Base-by-base conservation (phyloP, 2,113 vertebrate genomes). In the Setophaga petechia region DNA sequence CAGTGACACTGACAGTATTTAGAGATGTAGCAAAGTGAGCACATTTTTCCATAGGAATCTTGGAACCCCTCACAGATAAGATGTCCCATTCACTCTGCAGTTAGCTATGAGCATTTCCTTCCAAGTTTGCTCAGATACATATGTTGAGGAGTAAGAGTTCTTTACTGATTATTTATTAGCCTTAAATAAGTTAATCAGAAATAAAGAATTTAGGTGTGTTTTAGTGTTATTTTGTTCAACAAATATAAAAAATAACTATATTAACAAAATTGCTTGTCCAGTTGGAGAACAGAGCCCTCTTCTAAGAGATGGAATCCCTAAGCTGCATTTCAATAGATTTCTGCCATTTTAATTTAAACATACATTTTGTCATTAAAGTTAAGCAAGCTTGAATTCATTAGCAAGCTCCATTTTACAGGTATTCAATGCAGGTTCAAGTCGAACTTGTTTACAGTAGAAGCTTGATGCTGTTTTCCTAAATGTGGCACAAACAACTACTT, bases 381-480 rank as follows among this genome's bases (percentile, higher is more conserved):
- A 80, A 30, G 73, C 39, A 90, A 88, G 39, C 44, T 82, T 75
- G 75, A 92, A 90, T 86, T 89, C 52, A 78, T 44, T 21, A 57
- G 23, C n/a, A 71, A 84, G 27, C 41, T 84, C 39, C n/a, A 72
- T 81, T 89, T 89, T 84, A 81, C 16, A 41, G 49, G 25, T 49
- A 78, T 67, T 82, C 20, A 86, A 52, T 15, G 41, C 28, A 47
- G 33, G 7, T 89, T 92, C 86, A 81, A 88, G 83, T 94, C 11
- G 10, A 84, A 95, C 80, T 92, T 68, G 91, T 96, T 97, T 94
- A 94, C 81, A 65, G 54, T 68, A 46, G 65, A 93, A 87, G 44
- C 41, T 76, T 72, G 69, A 62, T 11, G 13, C 57, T 95, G 59
- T 87, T 96, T 92, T 82, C 61, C 52, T 84, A 84, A 94, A 96